These are phyloP conservation scores for Deilephila elpenor DNA, from an alignment of 2,888 invertebrate genomes.

Conservation along the genomic window DNA sequence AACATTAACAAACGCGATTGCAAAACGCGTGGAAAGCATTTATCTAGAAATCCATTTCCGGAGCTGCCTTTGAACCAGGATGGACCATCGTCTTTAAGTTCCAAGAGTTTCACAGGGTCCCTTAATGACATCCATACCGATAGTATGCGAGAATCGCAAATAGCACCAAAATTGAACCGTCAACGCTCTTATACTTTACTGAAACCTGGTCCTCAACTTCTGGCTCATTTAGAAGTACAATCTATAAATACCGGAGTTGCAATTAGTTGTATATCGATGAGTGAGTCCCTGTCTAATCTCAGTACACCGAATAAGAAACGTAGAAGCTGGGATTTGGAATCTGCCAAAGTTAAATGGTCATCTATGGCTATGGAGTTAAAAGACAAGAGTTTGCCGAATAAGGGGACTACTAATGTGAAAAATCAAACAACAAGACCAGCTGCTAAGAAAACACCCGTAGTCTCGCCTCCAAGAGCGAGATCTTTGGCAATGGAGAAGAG, in stretches of 20 bases:
- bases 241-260: constrained; percentile 76
- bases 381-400: constrained; percentile 46
- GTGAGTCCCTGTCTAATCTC: constrained; percentile 74
- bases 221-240: constrained; percentile 86
- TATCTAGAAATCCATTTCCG: constrained; percentile 47
- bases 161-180: constrained; percentile 81
- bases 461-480: constrained; percentile 48
- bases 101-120: constrained; percentile 79
- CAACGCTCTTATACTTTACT: constrained; percentile 92
- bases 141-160: constrained; percentile 56
- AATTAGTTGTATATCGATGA: constrained; percentile 80
- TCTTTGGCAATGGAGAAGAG: constrained; percentile 52
- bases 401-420: constrained; percentile 36
- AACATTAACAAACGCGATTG: constrained; percentile 36
- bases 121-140: constrained; percentile 73
- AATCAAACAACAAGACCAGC: constrained; percentile 40
- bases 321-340: constrained; percentile 77
- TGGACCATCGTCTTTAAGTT: constrained; percentile 64
- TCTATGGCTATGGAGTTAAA: constrained; percentile 77
- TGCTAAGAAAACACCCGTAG: constrained; percentile 45
- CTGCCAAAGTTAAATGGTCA: constrained; percentile 81
- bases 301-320: constrained; percentile 66
- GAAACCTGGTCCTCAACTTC: constrained; percentile 89
- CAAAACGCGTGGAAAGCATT: constrained; percentile 30
- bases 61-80: constrained; percentile 54